These are phyloP conservation scores for Odontomyia ornata DNA, from an alignment of 2,888 invertebrate species.

Conservation along the genomic window DNA sequence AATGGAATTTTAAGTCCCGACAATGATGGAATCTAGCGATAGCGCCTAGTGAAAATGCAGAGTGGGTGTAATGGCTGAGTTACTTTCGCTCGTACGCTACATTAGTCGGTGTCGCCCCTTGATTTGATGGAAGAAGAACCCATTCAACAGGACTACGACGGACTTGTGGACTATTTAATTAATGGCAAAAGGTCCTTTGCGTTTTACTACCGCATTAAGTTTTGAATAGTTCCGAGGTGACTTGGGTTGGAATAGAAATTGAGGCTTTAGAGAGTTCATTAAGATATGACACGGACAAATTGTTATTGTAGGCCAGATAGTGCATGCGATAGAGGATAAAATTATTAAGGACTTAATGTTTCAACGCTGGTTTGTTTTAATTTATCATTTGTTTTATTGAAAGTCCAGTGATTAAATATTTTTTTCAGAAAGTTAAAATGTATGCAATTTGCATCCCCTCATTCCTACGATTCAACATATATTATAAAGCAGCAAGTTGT, in stretches of 20 bases:
- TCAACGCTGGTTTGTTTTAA: no score
- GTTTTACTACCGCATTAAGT: not conserved
- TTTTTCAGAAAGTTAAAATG: no score
- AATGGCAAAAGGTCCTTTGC: slow-evolving; percentile 26
- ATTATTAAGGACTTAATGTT: no score
- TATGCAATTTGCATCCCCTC: no score
- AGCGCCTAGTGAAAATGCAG: not conserved
- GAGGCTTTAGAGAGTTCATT: not conserved
- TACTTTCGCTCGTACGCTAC: slow-evolving; percentile 9
- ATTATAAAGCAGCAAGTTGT: no score
- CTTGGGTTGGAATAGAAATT: slow-evolving; percentile 8
- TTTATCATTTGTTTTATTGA: no score
- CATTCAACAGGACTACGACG: slow-evolving; percentile 37
- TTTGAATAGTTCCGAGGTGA: slow-evolving; percentile 19
- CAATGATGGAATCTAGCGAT: slow-evolving; percentile 16
- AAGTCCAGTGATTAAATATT: no score
- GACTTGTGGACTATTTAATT: slow-evolving; percentile 38
- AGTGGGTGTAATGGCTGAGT: not conserved
- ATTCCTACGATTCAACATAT: no score
- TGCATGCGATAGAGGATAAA: no score
- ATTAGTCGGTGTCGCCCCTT: slow-evolving; percentile 7
- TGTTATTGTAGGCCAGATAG: no score
- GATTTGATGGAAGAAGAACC: slow-evolving; percentile 29
- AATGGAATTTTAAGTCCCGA: slow-evolving; percentile 41
- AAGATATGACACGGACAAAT: not conserved